phyloP scores from a whole-genome alignment of 2,888 invertebrate genomes.

The Phrixothrix hirtus region DNA sequence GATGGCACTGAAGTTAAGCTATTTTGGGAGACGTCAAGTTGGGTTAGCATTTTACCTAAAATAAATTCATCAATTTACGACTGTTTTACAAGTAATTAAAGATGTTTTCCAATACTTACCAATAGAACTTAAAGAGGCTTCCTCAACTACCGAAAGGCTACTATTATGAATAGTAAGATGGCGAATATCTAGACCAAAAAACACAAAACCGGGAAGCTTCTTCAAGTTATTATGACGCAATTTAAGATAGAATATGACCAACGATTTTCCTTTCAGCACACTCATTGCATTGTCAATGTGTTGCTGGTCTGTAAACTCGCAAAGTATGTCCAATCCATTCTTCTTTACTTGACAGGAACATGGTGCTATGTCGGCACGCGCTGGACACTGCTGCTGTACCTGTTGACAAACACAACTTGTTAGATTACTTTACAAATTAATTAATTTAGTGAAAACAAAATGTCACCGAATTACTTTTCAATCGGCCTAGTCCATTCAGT shows the following conservation, averaged over 20 bases:
- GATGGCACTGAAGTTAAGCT: constrained; percentile 80
- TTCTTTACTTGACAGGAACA: constrained; percentile 86
- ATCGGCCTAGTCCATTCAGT: too few relatives aligned
- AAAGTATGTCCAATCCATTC: constrained; percentile 84
- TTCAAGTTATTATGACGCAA: constrained; percentile 83
- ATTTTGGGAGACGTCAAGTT: constrained; percentile 87
- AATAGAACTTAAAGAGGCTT: constrained; percentile 83
- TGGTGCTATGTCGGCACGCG: constrained; percentile 73
- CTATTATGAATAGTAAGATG: constrained; percentile 89
- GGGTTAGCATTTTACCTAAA: constrained; percentile 81
- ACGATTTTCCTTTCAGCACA: constrained; percentile 76
- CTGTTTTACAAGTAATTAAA: too few relatives aligned
- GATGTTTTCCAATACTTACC: too few relatives aligned
- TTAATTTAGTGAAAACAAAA: too few relatives aligned
- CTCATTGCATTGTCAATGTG: constrained; percentile 83
- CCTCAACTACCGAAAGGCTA: constrained; percentile 84
- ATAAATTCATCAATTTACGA: constrained; percentile 1
- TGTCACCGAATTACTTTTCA: too few relatives aligned
- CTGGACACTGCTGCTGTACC: constrained; percentile 72
- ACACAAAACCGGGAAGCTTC: constrained; percentile 83
- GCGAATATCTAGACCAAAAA: constrained; percentile 83
- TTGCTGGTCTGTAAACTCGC: constrained; percentile 81
- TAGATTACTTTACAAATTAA: too few relatives aligned
- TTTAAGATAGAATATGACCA: constrained; percentile 85
- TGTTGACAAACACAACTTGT: constrained; percentile 39